A percentile compares a stretch with the other conserved stretches of the same genome.
Conservation (phyloP, 2,797 vertebrate genomes). For the Lithobates pipiens region DNA sequence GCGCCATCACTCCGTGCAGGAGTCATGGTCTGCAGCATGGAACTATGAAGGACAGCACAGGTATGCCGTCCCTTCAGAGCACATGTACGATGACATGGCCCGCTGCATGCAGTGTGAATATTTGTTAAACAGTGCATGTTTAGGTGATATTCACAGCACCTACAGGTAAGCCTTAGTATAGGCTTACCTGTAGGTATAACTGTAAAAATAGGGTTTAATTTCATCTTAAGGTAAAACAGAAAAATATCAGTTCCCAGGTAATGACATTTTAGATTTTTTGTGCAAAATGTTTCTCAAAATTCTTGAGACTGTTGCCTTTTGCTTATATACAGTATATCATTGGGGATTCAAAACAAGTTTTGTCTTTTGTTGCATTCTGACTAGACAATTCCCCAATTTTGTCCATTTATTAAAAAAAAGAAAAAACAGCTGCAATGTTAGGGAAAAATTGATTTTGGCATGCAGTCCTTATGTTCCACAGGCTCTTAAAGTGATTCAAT, state of each 20-base stretch:
- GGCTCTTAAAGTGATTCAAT: slow-evolving; percentile 44
- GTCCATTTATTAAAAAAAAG: background rate
- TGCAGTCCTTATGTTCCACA: slow-evolving; percentile 20
- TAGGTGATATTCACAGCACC: no score
- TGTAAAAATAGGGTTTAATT: no score
- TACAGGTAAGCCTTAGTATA: no score
- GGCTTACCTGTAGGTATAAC: no score
- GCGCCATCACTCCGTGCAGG: no score
- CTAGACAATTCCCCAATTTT: background rate
- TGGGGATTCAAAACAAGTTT: background rate
- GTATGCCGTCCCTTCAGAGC: no score
- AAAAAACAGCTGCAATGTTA: background rate
- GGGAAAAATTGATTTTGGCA: slow-evolving; percentile 18
- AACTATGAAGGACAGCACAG: no score
- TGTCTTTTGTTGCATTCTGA: background rate
- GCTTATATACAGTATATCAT: background rate
- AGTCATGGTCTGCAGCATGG: no score
- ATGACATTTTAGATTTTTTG: background rate
- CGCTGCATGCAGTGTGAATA: no score
- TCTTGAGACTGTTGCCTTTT: background rate
- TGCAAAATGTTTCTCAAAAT: background rate
- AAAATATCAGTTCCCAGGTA: background rate
- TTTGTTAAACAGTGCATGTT: no score
- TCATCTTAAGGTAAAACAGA: background rate
- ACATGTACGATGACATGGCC: no score